These are phyloP conservation scores for Peromyscus aztecus DNA, from an alignment of 2,797 vertebrate species.

Conservation along the genomic window DNA sequence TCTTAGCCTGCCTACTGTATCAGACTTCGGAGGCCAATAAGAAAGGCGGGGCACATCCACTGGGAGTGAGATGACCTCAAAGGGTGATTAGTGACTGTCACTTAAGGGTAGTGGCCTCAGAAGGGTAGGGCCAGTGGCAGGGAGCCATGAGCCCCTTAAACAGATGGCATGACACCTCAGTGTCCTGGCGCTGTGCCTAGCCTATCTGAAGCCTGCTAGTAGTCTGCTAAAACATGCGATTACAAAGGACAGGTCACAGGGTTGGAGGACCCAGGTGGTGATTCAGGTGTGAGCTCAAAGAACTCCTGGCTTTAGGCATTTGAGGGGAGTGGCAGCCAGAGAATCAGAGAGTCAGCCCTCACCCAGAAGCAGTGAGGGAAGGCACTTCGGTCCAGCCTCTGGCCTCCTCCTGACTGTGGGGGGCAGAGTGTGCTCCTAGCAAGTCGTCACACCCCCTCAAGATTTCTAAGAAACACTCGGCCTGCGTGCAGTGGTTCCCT, in stretches of 20 bases:
- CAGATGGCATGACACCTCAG: background rate
- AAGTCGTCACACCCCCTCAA: background rate
- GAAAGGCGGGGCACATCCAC: background rate
- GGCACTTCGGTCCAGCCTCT: background rate
- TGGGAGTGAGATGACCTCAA: background rate
- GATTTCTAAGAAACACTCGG: constrained; percentile 72
- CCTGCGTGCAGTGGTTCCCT: constrained; percentile 21
- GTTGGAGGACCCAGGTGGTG: background rate
- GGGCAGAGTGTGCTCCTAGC: background rate
- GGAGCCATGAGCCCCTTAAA: background rate
- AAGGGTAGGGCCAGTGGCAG: background rate
- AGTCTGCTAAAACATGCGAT: background rate
- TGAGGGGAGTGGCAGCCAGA: background rate
- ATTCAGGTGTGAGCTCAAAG: background rate
- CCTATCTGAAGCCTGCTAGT: background rate
- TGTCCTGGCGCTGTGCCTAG: constrained; percentile 17
- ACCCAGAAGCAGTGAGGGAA: background rate
- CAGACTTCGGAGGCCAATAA: background rate
- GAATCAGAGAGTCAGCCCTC: background rate
- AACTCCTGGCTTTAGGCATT: background rate
- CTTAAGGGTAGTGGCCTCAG: background rate
- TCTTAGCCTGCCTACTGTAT: background rate
- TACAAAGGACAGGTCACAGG: constrained; percentile 1
- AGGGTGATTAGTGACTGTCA: background rate
- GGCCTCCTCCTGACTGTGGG: background rate